Percentiles rank a stretch among this genome's conserved stretches.
Evolutionary conservation across 2,113 vertebrate species (phyloP).

Genomic region (Stigmatopora argus): DNA sequence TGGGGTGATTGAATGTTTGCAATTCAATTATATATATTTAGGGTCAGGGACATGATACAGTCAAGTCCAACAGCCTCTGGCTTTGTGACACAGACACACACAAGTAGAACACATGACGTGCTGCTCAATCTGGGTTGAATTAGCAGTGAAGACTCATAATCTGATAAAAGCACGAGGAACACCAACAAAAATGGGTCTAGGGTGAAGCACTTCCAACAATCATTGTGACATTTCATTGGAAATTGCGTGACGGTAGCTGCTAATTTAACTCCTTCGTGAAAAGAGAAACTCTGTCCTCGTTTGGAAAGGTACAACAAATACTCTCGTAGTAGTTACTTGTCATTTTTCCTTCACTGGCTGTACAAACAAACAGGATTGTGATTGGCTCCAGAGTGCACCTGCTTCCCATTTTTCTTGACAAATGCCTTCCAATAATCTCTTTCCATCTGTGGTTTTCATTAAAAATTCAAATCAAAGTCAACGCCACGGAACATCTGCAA

Average conservation of each 20-base stretch:
- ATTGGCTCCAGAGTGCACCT: conserved; percentile 51
- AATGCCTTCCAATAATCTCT: conserved; percentile 58
- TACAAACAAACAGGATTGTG: conserved; percentile 41
- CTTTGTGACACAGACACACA: conserved; percentile 4
- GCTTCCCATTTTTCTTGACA: conserved; percentile 45
- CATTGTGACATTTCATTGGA: not conserved
- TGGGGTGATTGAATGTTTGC: conserved; percentile 49
- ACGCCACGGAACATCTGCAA: conserved; percentile 32
- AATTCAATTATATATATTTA: conserved; percentile 49
- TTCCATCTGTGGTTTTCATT: conserved; percentile 44
- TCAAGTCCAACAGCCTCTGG: conserved; percentile 37
- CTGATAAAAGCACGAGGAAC: conserved; percentile 23
- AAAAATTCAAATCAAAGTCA: conserved; percentile 33
- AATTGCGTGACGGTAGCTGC: not conserved
- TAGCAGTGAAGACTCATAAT: conserved; percentile 30
- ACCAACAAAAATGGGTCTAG: not conserved
- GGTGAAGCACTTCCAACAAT: not conserved
- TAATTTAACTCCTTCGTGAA: no score
- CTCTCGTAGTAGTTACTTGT: conserved; percentile 39
- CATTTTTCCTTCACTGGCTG: conserved; percentile 4
- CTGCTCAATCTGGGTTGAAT: conserved; percentile 54
- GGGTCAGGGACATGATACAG: conserved; percentile 44
- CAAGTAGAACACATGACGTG: conserved; percentile 22
- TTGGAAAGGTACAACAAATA: not conserved
- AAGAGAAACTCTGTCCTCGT: conserved; percentile 6